Conservation (phyloP, 2,888 invertebrate species). For the Eremobia ochroleuca region DNA sequence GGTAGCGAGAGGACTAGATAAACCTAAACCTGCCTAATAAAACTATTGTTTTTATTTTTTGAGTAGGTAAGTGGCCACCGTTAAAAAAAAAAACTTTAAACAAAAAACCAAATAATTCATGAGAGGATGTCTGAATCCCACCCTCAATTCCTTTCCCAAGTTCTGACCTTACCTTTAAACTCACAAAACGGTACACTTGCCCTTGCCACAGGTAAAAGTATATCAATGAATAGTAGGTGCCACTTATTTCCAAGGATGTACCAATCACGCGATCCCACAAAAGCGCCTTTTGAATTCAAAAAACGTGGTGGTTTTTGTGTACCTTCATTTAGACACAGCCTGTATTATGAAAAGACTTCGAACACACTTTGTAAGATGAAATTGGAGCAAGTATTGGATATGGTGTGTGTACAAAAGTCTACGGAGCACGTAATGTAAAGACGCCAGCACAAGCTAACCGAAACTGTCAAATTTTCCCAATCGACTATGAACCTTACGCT, state of each 20-base stretch:
- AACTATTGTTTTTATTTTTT: no score
- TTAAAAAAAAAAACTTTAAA: no score
- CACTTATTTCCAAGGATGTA: conserved; percentile 74
- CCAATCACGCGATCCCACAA: conserved; percentile 76
- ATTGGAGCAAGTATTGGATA: conserved; percentile 39
- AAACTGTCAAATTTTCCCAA: no score
- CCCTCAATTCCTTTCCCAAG: not conserved
- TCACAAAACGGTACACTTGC: conserved; percentile 69
- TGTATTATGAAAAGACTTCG: conserved; percentile 38
- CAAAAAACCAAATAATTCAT: not conserved
- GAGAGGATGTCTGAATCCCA: not conserved
- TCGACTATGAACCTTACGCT: no score
- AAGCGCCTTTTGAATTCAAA: conserved; percentile 70
- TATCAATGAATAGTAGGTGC: conserved; percentile 73
- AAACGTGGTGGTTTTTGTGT: conserved; percentile 62
- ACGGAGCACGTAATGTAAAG: no score
- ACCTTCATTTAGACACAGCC: conserved; percentile 39
- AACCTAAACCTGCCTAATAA: no score
- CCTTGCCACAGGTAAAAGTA: conserved; percentile 77
- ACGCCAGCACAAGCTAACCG: no score
- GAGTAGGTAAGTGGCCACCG: not conserved
- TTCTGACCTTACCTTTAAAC: conserved; percentile 72
- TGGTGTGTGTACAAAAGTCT: not conserved
- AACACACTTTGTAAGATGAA: conserved; percentile 28
- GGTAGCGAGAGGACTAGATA: no score